phyloP scores from a whole-genome alignment of 2,888 invertebrate genomes.

The Cheiracanthium punctorium region DNA sequence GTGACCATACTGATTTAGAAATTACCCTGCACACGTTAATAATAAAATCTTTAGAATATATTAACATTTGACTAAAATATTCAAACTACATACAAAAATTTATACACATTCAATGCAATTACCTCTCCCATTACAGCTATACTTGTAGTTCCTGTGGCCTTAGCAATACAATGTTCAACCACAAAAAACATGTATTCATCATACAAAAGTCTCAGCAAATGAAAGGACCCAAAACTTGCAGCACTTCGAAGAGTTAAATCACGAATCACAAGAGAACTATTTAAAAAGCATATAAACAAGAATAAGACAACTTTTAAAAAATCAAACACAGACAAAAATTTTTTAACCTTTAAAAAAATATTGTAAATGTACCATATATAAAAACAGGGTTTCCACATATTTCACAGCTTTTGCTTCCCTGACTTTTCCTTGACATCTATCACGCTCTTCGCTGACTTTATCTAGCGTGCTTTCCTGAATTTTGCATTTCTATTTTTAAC shows the following conservation, averaged over 20 bases:
- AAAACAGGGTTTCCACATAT: neutral
- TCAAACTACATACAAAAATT: too few relatives aligned
- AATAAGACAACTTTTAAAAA: slow-evolving; percentile 55
- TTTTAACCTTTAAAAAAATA: neutral
- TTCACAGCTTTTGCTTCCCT: too few relatives aligned
- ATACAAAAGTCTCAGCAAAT: slow-evolving; percentile 95
- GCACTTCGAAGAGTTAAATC: slow-evolving; percentile 97
- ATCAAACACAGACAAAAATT: neutral
- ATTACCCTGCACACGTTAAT: too few relatives aligned
- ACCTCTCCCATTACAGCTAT: slow-evolving; percentile 89
- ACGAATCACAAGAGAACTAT: slow-evolving; percentile 96
- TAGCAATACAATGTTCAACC: slow-evolving; percentile 96
- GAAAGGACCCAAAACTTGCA: slow-evolving; percentile 99
- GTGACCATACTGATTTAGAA: too few relatives aligned
- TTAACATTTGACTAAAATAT: too few relatives aligned
- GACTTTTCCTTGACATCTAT: too few relatives aligned
- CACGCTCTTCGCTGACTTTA: too few relatives aligned
- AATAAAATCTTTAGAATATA: too few relatives aligned
- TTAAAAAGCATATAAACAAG: slow-evolving; percentile 61
- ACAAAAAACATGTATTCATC: slow-evolving; percentile 99
- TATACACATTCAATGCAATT: too few relatives aligned
- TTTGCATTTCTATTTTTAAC: too few relatives aligned
- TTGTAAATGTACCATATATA: neutral
- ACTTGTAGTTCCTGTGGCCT: slow-evolving; percentile 91
- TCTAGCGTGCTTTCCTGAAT: too few relatives aligned